These are phyloP conservation scores for Dendrolimus kikuchii DNA, from an alignment of 1,140 invertebrate species.

Conservation along the genomic window DNA sequence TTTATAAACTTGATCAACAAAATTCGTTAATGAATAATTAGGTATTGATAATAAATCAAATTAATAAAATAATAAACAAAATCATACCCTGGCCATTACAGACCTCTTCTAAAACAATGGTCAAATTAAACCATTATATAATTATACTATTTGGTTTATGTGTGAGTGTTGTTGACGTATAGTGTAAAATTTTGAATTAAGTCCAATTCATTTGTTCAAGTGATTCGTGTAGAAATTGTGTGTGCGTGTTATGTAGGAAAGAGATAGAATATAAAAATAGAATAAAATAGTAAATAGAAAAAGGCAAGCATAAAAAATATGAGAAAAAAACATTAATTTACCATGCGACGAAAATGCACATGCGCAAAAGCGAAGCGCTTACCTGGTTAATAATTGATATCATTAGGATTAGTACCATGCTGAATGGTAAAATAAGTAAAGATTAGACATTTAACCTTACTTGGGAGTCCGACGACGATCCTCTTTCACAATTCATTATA, in stretches of 20 bases:
- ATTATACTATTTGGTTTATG: constrained; percentile 30
- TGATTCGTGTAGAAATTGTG: constrained; percentile 31
- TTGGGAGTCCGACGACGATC: constrained; percentile 68
- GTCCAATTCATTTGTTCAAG: constrained; percentile 54
- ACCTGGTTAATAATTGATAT: constrained; percentile 32
- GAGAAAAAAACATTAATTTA: constrained; percentile 32
- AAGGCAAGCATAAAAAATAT: constrained; percentile 53
- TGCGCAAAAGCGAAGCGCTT: constrained; percentile 56
- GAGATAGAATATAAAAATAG: constrained; percentile 54
- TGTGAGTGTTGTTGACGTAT: constrained; percentile 41
- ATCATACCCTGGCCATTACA: constrained; percentile 62
- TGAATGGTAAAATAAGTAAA: constrained; percentile 40
- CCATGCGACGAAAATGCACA: constrained; percentile 59
- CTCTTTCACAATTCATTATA: constrained; percentile 47
- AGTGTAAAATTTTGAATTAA: constrained; percentile 63
- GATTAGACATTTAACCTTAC: constrained; percentile 54
- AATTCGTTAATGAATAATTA: constrained; percentile 2
- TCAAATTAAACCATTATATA: constrained; percentile 16
- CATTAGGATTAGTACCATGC: constrained; percentile 44
- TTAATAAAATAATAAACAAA: constrained; percentile 32
- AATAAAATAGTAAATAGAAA: constrained; percentile 49
- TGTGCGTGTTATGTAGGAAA: constrained; percentile 34
- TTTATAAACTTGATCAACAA: constrained; percentile 3
- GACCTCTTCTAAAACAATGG: constrained; percentile 36
- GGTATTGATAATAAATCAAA: constrained; percentile 6